Evolutionary conservation across 1,140 invertebrate species (phyloP), one percentile per base, ranked within the genome.

Genomic region (Maniola jurtina): DNA sequence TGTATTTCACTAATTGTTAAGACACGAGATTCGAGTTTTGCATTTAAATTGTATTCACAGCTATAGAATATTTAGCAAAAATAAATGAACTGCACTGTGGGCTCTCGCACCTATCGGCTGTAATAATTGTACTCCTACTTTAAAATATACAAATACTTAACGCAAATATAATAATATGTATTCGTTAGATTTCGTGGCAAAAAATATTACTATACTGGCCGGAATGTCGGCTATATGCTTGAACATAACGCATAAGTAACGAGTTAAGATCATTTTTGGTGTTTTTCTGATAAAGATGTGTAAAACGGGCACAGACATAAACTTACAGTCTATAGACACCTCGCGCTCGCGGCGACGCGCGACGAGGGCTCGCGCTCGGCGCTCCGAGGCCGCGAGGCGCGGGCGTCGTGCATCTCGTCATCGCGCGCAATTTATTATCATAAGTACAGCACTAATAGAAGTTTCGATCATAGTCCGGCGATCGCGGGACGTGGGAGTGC

Each of bases 381-480:
- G 42, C 10, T 11, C 13, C 42, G 80, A 66, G 73, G 71, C 72
- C 83, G 80, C 80, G 79, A 77, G 71, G 25, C 80, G 66, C 81
- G 72, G 72, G 66, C 66, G 71, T 80, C 76, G 63, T 82, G 73
- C 73, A 77, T 76, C 75, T 78, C 75, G 77, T 79, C 81, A 81
- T 75, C 84, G 81, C 83, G 72, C 72, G 75, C 80, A 79, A 84
- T 88, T 88, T 87, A 88, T 90, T 88, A 88, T 90, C 81, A 89
- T 88, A 89, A 90, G 83, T 89, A 82, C 80, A 84, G 80, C 83
- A 87, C 88, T 89, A 89, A 83, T 80, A 87, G 81, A 83, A 85
- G 88, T 88, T 87, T 84, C 69, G 79, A 80, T 80, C 81, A 77
- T 76, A 77, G 77, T 80, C 76, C 78, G 75, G 76, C 81, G 81